Evolutionary conservation across 2,113 vertebrate species (phyloP).

Genomic region (Tupaia tana): DNA sequence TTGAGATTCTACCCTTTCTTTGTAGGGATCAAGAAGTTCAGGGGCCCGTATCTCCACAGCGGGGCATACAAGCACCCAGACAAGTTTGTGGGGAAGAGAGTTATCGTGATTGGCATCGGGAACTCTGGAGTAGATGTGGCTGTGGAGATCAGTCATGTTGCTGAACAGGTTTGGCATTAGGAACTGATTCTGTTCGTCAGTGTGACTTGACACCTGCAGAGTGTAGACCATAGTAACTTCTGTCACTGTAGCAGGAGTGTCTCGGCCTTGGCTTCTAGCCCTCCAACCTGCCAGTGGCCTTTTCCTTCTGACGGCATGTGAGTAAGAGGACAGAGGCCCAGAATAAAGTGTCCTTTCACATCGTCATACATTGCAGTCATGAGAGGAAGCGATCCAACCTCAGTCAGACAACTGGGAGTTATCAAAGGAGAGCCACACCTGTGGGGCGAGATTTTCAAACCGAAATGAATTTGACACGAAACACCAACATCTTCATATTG

Average conservation of each 20-base stretch:
- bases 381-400: too few relatives aligned
- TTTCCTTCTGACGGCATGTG: neutral
- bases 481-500: neutral
- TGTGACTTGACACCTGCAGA: neutral
- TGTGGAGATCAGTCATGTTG: conserved; percentile 86
- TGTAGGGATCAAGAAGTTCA: conserved; percentile 86
- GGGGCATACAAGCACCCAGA: conserved; percentile 86
- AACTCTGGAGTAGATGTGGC: conserved; percentile 88
- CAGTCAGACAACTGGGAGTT: neutral
- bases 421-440: neutral
- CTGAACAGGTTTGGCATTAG: conserved; percentile 78
- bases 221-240: neutral
- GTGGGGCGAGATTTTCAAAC: neutral
- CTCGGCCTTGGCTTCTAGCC: neutral
- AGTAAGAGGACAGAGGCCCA: neutral
- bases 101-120: conserved; percentile 88
- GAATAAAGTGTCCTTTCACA: neutral
- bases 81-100: conserved; percentile 83
- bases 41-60: conserved; percentile 85
- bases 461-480: neutral
- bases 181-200: neutral
- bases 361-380: neutral
- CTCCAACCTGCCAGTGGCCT: neutral
- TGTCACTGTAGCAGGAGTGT: neutral
- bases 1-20: neutral